Evolutionary conservation across 2,888 invertebrate genomes (phyloP).

Genomic region (Hermaeophaga mercurialis): DNA sequence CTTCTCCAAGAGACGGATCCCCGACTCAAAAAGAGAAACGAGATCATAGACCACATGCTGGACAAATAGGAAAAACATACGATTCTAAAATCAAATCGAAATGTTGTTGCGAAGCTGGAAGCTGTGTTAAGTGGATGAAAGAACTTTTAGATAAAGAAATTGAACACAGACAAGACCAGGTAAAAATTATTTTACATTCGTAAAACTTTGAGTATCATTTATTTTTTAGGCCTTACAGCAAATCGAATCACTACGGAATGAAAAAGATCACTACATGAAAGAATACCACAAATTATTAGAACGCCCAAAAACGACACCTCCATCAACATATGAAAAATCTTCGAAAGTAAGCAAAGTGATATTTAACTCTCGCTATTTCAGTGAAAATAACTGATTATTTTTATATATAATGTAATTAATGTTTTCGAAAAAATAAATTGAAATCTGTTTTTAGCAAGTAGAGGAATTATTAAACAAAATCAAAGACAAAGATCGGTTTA

Average conservation of each 20-base stretch:
- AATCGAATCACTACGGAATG: constrained; percentile 48
- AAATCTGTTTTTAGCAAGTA: constrained; percentile 28
- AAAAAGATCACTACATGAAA: constrained; percentile 60
- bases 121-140: constrained; percentile 44
- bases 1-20: neutral
- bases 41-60: neutral
- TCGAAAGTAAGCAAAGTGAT: constrained; percentile 48
- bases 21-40: neutral
- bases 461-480: constrained; percentile 48
- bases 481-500: constrained; percentile 55
- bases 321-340: constrained; percentile 42
- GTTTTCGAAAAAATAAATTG: no score
- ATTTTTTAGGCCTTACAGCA: constrained; percentile 40
- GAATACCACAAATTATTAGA: constrained; percentile 59
- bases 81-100: constrained; percentile 28
- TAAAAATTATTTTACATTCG: constrained; percentile 21
- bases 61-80: neutral
- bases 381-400: neutral
- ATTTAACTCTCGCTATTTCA: no score
- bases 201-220: constrained; percentile 7
- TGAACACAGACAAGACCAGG: constrained; percentile 43
- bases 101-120: constrained; percentile 44
- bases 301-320: constrained; percentile 47
- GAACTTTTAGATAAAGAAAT: constrained; percentile 48
- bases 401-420: no score